Evolutionary conservation across 2,113 vertebrate species (phyloP), one percentile per base, ranked within the genome.

Genomic region (Bolborhynchus lineola): DNA sequence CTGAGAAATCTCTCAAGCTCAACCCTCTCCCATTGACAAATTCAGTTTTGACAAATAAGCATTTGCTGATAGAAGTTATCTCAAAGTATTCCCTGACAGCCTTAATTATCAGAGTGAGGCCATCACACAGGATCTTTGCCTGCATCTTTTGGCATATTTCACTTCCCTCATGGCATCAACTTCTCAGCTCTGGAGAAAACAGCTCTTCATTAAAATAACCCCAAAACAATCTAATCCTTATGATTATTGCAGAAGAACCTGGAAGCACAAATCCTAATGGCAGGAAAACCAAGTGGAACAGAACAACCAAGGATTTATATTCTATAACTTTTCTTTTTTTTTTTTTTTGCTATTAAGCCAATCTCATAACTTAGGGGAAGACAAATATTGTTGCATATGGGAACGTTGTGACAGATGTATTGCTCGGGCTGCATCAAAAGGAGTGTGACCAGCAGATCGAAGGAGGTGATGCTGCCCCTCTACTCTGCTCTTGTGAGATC

Each of bases 21-120:
- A 84, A 31, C 24, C 16, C 11, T 75, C 11, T 80, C 47, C 44
- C 84, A 79, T 33, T 89, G 89, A 93, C 47, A 96, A 89, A 93
- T 76, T 69, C 77, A 50, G 39, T 64, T 96, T 87, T 89, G 95
- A 93, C 52, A 92, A 94, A 92, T 18, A 44, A 89, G 67, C 21
- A 42, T 76, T 92, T 95, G 85, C 71, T 92, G 75, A 92, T 74
- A 83, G 37, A 83, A 68, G 63, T 83, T 90, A 72, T 80, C 57
- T 76, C 67, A 24, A 86, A 68, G 35, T 72, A 79, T 79, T 91
- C 46, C 44, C 77, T 93, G 70, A n/a, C 44, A 92, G 50, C 37
- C 69, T 86, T 90, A 88, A 92, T 89, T 69, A 72, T 57, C 75
- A 68, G 67, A 88, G n/a, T 55, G 35, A 92, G 70, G 86, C 25